Evolutionary conservation across 2,113 vertebrate genomes (phyloP).

Genomic region (Neolamprologus ventralis): DNA sequence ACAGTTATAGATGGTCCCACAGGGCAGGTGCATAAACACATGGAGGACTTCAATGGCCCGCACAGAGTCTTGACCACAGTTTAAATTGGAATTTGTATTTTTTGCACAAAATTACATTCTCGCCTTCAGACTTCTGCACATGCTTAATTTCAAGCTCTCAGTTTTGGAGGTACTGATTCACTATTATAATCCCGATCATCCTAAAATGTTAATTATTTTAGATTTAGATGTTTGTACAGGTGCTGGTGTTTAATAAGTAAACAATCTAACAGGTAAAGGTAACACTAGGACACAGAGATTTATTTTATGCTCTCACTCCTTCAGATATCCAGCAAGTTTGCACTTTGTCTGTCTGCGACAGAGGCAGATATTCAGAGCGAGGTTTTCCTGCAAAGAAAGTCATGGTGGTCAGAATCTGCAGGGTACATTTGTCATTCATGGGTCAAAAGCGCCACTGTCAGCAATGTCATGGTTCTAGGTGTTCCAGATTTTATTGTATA

Average conservation of each 20-base stretch:
- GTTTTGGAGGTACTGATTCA: background rate
- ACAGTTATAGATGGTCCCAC: background rate
- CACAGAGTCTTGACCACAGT: background rate
- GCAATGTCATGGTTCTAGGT: background rate
- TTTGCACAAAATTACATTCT: no score
- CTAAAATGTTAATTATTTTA: background rate
- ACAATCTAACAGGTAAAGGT: background rate
- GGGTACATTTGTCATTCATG: background rate
- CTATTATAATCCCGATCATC: background rate
- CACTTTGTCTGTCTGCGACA: background rate
- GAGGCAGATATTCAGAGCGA: background rate
- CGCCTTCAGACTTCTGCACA: background rate
- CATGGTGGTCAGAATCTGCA: background rate
- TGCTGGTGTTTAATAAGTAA: background rate
- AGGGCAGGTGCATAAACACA: background rate
- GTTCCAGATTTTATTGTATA: background rate
- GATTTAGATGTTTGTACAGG: background rate
- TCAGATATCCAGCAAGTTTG: background rate
- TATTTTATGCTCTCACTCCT: background rate
- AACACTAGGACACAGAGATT: accelerated
- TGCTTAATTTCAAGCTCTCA: background rate
- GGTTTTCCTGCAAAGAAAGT: background rate
- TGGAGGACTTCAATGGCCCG: background rate
- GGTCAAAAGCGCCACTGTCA: background rate
- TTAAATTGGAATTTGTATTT: background rate